Conservation (phyloP, 1,140 invertebrate genomes). For the Sinella curviseta region DNA sequence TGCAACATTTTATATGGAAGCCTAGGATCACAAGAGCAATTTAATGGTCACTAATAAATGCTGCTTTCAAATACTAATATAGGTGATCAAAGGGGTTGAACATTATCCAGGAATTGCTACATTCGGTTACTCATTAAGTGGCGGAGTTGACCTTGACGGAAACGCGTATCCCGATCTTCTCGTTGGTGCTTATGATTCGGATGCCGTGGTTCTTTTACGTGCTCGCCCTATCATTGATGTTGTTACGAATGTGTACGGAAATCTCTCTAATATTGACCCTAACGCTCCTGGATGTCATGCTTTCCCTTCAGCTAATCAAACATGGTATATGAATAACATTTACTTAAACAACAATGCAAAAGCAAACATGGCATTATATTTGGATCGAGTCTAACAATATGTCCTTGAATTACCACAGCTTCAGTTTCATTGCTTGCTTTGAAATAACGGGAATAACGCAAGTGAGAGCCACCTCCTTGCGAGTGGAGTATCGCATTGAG, state of each 20-base stretch:
- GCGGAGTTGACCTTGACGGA: slow-evolving; percentile 83
- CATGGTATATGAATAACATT: slow-evolving; percentile 63
- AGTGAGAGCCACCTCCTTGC: slow-evolving; percentile 58
- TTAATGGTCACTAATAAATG: no score
- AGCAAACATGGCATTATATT: background rate
- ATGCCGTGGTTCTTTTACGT: slow-evolving; percentile 70
- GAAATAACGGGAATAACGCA: slow-evolving; percentile 65
- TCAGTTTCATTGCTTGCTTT: slow-evolving; percentile 85
- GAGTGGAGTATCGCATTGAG: slow-evolving; percentile 74
- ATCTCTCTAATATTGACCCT: slow-evolving; percentile 77
- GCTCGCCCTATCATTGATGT: slow-evolving; percentile 85
- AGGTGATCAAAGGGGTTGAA: slow-evolving; percentile 61
- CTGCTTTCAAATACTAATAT: slow-evolving; percentile 27
- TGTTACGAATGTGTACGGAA: slow-evolving; percentile 61
- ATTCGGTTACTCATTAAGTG: slow-evolving; percentile 86
- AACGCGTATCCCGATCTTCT: slow-evolving; percentile 91
- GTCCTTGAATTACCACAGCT: slow-evolving; percentile 58
- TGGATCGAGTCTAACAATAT: background rate
- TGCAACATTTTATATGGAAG: no score
- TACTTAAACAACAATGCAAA: background rate
- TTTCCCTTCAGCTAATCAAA: slow-evolving; percentile 67
- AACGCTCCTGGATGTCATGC: slow-evolving; percentile 68
- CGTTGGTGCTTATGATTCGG: slow-evolving; percentile 81
- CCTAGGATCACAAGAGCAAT: no score
- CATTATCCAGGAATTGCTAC: slow-evolving; percentile 64